Percentiles rank a stretch among this genome's conserved stretches.
phyloP scores from a whole-genome alignment of 2,113 vertebrate species.

The Notothenia coriiceps region DNA sequence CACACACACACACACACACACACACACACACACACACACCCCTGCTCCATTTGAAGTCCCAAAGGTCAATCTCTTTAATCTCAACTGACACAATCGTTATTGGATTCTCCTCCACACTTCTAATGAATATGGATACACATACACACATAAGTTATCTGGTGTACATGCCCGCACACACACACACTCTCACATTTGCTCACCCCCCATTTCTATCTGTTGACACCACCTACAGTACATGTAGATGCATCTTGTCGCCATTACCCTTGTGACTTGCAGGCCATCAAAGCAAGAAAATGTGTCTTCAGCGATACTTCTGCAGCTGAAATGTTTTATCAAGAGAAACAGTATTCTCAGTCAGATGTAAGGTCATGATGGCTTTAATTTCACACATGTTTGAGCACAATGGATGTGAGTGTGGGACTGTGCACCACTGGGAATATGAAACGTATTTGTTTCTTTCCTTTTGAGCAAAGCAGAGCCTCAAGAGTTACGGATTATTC shows the following conservation, averaged over 20 bases:
- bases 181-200: not conserved
- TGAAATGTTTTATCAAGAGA: slow-evolving; percentile 75
- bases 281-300: slow-evolving; percentile 73
- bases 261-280: slow-evolving; percentile 56
- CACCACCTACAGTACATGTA: slow-evolving; percentile 81
- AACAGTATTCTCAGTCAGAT: slow-evolving; percentile 77
- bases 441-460: slow-evolving; percentile 69
- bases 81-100: slow-evolving; percentile 78
- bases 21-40: slow-evolving; percentile 13
- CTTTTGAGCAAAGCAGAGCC: slow-evolving; percentile 45
- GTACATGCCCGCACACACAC: slow-evolving; percentile 61
- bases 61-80: slow-evolving; percentile 87
- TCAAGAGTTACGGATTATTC: slow-evolving; percentile 39
- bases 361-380: slow-evolving; percentile 77
- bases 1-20: not conserved
- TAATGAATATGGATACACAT: slow-evolving; percentile 92
- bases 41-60: slow-evolving; percentile 51
- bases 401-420: slow-evolving; percentile 57
- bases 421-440: slow-evolving; percentile 57
- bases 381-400: slow-evolving; percentile 84
- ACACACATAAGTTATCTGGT: slow-evolving; percentile 49
- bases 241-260: slow-evolving; percentile 81
- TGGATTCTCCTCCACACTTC: slow-evolving; percentile 61
- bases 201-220: slow-evolving; percentile 76
- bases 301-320: slow-evolving; percentile 55